Evolutionary conservation across 2,113 vertebrate species (phyloP).

Genomic region (Grammomys dolichurus): DNA sequence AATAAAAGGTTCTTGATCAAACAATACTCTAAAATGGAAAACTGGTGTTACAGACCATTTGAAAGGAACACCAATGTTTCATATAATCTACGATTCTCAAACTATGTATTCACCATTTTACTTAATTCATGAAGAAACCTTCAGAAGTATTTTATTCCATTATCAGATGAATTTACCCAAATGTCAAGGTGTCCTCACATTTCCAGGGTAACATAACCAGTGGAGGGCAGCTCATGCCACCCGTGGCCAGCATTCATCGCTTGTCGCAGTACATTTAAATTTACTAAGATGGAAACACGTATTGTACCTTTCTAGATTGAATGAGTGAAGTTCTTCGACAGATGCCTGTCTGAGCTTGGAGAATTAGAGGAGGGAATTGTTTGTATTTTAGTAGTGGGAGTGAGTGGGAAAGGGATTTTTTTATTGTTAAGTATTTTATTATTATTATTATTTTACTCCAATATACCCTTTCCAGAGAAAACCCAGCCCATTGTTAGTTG

Average conservation of each 20-base stretch:
- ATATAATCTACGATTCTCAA: background rate
- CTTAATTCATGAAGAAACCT: background rate
- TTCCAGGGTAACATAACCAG: background rate
- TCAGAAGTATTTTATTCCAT: background rate
- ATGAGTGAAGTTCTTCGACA: background rate
- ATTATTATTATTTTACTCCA: background rate
- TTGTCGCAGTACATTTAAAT: background rate
- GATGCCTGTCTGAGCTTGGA: background rate
- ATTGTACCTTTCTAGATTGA: background rate
- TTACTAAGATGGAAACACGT: background rate
- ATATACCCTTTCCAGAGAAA: conserved; percentile 25
- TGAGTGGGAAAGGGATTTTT: background rate
- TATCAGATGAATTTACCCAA: background rate
- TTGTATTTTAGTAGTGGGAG: background rate
- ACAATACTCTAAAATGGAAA: background rate
- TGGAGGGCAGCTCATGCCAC: accelerated
- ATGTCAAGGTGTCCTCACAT: background rate
- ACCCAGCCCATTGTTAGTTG: background rate
- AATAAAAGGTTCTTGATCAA: background rate
- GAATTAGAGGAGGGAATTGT: background rate
- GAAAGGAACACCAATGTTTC: background rate
- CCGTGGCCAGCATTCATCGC: accelerated
- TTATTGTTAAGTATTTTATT: background rate
- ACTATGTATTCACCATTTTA: background rate
- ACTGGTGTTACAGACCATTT: background rate